Conservation (phyloP, 2,888 invertebrate genomes). For the Chouioia cunea region DNA sequence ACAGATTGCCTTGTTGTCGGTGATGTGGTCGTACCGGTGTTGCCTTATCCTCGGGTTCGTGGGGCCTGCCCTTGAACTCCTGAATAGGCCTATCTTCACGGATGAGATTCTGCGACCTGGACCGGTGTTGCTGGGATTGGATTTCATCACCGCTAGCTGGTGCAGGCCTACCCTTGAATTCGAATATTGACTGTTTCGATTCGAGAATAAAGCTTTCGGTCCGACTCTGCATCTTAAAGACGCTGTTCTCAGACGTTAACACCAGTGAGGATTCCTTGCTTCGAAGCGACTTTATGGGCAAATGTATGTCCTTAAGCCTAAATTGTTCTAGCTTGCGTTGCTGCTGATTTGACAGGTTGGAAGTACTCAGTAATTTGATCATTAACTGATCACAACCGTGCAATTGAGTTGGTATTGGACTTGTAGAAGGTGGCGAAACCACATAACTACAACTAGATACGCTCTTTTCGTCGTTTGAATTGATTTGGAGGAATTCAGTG, state of each 20-base stretch:
- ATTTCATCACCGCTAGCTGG: conserved; percentile 40
- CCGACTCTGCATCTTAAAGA: conserved; percentile 74
- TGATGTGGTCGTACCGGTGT: conserved; percentile 68
- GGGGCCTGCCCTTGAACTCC: conserved; percentile 80
- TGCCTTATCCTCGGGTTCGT: conserved; percentile 69
- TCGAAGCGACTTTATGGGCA: conserved; percentile 79
- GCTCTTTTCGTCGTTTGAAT: conserved; percentile 63
- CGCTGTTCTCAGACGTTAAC: conserved; percentile 70
- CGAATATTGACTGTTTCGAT: conserved; percentile 72
- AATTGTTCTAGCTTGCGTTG: conserved; percentile 75
- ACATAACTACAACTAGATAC: conserved; percentile 80
- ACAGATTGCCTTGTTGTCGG: conserved; percentile 10
- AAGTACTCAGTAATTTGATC: conserved; percentile 82
- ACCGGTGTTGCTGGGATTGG: conserved; percentile 50
- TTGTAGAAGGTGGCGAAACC: conserved; percentile 87
- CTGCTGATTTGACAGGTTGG: conserved; percentile 78
- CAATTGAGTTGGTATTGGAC: conserved; percentile 86
- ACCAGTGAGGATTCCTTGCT: conserved; percentile 75
- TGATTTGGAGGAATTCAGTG: conserved; percentile 65
- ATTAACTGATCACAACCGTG: conserved; percentile 75
- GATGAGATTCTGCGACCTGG: conserved; percentile 63
- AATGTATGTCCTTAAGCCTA: conserved; percentile 79
- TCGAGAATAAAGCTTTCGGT: conserved; percentile 68
- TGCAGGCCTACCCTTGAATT: conserved; percentile 80
- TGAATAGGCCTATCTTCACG: conserved; percentile 74